phyloP scores from a whole-genome alignment of 1,140 invertebrate genomes.

The Drosophila erecta region DNA sequence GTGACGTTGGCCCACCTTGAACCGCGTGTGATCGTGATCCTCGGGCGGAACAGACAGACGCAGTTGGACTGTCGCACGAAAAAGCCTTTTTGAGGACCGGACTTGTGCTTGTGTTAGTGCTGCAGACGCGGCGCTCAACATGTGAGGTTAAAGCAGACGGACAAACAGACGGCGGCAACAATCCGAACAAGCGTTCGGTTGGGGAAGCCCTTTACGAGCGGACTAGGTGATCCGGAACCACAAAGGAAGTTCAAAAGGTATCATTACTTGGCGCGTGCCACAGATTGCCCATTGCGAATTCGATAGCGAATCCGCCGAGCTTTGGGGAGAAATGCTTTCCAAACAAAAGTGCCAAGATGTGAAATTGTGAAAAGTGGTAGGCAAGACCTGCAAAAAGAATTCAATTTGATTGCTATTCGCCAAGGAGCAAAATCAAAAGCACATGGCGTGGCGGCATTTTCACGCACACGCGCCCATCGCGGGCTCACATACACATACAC shows the following conservation, averaged over 20 bases:
- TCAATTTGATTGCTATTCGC: constrained; percentile 52
- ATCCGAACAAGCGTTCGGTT: constrained; percentile 26
- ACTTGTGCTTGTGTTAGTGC: constrained; percentile 44
- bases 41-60: constrained; percentile 3
- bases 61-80: neutral
- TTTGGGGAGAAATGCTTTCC: constrained; percentile 50
- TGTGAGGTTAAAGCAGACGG: constrained; percentile 80
- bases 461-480: constrained; percentile 26
- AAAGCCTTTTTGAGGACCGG: neutral
- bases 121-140: constrained; percentile 76
- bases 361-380: constrained; percentile 68
- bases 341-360: constrained; percentile 48
- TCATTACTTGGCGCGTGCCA: neutral
- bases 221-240: constrained; percentile 9
- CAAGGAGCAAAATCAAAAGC: constrained; percentile 55
- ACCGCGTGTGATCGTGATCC: neutral
- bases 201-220: constrained; percentile 1
- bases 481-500: constrained; percentile 39
- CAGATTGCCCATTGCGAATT: constrained; percentile 15
- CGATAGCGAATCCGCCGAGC: constrained; percentile 1
- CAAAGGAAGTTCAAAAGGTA: constrained; percentile 44
- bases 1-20: constrained; percentile 13
- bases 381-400: constrained; percentile 32
- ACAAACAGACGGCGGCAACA: constrained; percentile 65
- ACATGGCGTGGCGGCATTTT: constrained; percentile 52